Percentiles rank a stretch among this genome's conserved stretches.
Evolutionary conservation across 2,113 vertebrate species (phyloP).

Genomic region (Zapornia atra): DNA sequence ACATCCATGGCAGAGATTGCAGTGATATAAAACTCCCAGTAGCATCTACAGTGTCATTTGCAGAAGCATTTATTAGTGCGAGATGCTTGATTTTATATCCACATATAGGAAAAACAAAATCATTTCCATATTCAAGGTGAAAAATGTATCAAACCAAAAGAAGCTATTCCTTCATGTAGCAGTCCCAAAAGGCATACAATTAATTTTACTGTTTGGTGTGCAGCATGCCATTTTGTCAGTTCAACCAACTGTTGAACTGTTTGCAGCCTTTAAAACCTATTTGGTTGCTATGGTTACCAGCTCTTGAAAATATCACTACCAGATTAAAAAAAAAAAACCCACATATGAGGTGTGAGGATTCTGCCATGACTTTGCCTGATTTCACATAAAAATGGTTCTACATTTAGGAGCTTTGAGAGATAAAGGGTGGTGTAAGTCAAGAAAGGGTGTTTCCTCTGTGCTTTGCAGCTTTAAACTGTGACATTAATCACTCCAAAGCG

Average conservation of each 20-base stretch:
- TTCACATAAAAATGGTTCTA: not conserved
- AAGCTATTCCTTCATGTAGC: not conserved
- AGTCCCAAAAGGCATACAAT: not conserved
- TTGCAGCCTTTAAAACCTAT: conserved; percentile 30
- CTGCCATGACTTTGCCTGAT: not conserved
- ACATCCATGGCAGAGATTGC: not conserved
- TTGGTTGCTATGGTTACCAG: conserved; percentile 51
- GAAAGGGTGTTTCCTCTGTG: not conserved
- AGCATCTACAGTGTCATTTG: not conserved
- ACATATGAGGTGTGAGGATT: not conserved
- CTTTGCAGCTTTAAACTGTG: not conserved
- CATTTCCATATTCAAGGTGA: not conserved
- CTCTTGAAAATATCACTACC: conserved; percentile 29
- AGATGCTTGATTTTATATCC: not conserved
- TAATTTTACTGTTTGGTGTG: not conserved
- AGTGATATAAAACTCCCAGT: not conserved
- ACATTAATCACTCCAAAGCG: not conserved
- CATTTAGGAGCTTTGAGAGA: not conserved
- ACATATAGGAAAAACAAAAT: not conserved
- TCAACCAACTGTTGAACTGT: conserved; percentile 25
- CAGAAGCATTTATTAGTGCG: not conserved
- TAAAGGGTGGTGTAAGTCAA: not conserved
- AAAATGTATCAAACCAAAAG: not conserved
- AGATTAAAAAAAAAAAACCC: accelerated
- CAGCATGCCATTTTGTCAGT: not conserved